Percentiles rank a stretch among this genome's conserved stretches.
Evolutionary conservation across 2,113 vertebrate species (phyloP).

Genomic region (Chionis minor): DNA sequence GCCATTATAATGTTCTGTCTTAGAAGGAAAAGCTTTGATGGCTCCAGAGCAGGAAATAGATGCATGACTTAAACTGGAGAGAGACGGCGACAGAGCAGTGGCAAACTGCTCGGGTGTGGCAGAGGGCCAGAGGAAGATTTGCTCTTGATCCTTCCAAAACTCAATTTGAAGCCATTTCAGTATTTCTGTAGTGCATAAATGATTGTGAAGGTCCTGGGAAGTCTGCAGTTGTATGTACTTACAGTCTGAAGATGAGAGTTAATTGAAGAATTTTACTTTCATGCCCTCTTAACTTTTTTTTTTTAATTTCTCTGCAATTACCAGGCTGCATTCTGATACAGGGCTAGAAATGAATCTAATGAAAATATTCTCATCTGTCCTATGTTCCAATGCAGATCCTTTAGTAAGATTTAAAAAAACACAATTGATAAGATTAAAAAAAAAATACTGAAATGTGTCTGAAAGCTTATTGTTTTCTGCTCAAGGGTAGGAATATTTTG

Average conservation of each 20-base stretch:
- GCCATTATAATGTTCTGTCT: conserved; percentile 27
- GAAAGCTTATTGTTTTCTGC: background rate
- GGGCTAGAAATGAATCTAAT: background rate
- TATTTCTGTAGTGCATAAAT: background rate
- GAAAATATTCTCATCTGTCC: background rate
- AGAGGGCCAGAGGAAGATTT: conserved; percentile 2
- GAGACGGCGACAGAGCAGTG: background rate
- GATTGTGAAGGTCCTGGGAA: background rate
- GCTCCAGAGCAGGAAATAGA: conserved; percentile 10
- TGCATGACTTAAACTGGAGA: background rate
- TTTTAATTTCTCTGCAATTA: background rate
- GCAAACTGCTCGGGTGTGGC: background rate
- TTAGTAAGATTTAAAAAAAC: background rate
- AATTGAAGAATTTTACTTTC: conserved; percentile 8
- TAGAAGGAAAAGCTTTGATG: conserved; percentile 36
- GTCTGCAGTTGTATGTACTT: background rate
- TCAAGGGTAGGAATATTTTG: background rate
- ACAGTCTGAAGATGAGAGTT: background rate
- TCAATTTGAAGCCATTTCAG: background rate
- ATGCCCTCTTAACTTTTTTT: background rate
- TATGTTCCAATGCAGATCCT: background rate
- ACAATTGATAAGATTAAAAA: background rate
- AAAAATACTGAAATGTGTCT: background rate
- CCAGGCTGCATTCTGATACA: background rate
- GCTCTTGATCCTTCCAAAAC: conserved; percentile 13